Evolutionary conservation across 2,797 vertebrate species (phyloP), one percentile per base, ranked within the genome.

Genomic region (Poeciliopsis paucimaculata): DNA sequence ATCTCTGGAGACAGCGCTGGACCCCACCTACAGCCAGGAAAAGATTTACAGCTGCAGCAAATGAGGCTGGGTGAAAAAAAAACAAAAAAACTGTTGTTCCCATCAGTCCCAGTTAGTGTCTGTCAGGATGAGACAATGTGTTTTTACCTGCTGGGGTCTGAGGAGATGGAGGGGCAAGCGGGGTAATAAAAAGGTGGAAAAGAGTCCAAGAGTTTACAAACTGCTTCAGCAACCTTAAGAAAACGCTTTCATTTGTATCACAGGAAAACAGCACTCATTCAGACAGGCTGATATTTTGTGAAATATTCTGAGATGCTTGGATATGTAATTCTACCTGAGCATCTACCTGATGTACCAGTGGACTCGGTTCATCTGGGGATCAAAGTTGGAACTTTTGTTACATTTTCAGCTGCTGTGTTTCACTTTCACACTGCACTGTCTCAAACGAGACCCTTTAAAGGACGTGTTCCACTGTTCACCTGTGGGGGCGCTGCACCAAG

Each of bases 21-120:
- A 84, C 64, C 79, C 75, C 68, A 78, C 83, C 68, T 53, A 77
- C 51, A 47, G 72, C n/a, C 0, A 45, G 66, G 75, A 11, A 5
- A 80, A 85, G 80, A 90, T 90, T 86, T 90, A 87, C 87, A 77
- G 78, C 55, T 72, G 77, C 47, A 76, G 49, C 62, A 78, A 84
- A 88, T 90, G 74, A 80, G 81, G 75, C 15, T 64, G 72, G 73
- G 49, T 23, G 18, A 8, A 51, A 8, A 49, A 49, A 49, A 39
- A 4, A 39, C 68, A 79, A 77, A 1, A 79, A 77, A 11, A 70
- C 49, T 16, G 70, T 73, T 70, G 36, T 23, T 78, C 77, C 73
- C 73, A 57, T 87, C 80, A 75, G 55, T 51, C 76, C 72, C 64
- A 41, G 78, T 87, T 79, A 80, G 79, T 39, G 60, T 47, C 73